phyloP scores from a whole-genome alignment of 2,797 vertebrate genomes.

The Rhabdomys pumilio region DNA sequence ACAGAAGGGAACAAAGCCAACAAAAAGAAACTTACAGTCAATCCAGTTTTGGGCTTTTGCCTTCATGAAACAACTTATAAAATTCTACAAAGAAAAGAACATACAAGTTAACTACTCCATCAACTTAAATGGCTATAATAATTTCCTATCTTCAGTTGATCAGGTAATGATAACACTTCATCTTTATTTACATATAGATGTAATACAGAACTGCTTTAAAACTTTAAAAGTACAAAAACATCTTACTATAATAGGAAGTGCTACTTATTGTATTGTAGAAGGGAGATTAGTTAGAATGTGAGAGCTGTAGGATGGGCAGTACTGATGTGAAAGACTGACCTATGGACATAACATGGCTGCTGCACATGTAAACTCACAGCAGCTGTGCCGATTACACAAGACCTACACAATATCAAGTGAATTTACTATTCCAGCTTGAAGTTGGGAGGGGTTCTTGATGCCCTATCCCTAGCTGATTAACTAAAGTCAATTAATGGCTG shows the following conservation, averaged over 20 bases:
- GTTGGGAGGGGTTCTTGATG: neutral
- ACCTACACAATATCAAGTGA: neutral
- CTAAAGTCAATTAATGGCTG: neutral
- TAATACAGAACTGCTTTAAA: neutral
- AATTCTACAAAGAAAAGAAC: conserved; percentile 69
- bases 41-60: conserved; percentile 59
- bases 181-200: conserved; percentile 4
- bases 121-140: conserved; percentile 5
- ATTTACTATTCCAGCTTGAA: neutral
- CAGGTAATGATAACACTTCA: conserved; percentile 13
- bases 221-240: neutral
- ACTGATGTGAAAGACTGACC: neutral
- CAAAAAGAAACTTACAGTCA: conserved; percentile 65
- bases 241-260: conserved; percentile 6
- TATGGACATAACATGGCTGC: neutral
- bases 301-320: neutral
- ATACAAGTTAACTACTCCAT: conserved; percentile 62
- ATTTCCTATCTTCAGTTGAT: conserved; percentile 14
- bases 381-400: neutral
- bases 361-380: neutral
- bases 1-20: conserved; percentile 52
- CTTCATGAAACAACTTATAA: conserved; percentile 63
- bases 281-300: neutral
- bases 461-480: neutral
- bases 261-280: neutral